Evolutionary conservation across 2,113 vertebrate species (phyloP).

Genomic region (Bungarus multicinctus): DNA sequence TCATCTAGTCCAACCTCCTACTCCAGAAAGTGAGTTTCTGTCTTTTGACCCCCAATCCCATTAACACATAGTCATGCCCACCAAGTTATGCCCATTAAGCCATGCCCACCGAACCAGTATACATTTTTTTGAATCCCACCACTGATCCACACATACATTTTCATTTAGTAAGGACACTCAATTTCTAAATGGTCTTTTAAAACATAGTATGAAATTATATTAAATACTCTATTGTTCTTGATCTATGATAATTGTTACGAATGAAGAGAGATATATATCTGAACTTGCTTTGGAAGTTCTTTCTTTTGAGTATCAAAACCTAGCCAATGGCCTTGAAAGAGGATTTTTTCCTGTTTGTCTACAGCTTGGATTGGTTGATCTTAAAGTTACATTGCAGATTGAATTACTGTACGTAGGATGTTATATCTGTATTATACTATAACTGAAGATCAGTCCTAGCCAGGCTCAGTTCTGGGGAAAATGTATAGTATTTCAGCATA

Average conservation of each 20-base stretch:
- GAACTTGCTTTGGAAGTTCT: neutral
- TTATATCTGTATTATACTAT: neutral
- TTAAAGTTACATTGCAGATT: neutral
- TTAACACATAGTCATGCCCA: no score
- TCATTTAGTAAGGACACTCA: neutral
- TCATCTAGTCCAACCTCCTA: no score
- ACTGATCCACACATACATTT: neutral
- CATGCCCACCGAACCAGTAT: no score
- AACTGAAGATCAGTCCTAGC: neutral
- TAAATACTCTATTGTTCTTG: neutral
- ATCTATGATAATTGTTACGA: neutral
- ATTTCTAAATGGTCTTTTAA: neutral
- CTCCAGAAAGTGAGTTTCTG: no score
- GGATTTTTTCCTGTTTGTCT: neutral
- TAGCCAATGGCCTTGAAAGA: neutral
- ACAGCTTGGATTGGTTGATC: neutral
- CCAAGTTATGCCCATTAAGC: no score
- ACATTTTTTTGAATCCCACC: no score
- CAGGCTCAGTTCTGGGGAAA: neutral
- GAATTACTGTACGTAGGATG: neutral
- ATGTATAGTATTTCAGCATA: neutral
- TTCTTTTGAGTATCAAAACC: neutral
- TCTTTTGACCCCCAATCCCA: no score
- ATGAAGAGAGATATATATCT: neutral
- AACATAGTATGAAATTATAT: neutral